Evolutionary conservation across 2,797 vertebrate genomes (phyloP).

Genomic region (Xenops minutus): DNA sequence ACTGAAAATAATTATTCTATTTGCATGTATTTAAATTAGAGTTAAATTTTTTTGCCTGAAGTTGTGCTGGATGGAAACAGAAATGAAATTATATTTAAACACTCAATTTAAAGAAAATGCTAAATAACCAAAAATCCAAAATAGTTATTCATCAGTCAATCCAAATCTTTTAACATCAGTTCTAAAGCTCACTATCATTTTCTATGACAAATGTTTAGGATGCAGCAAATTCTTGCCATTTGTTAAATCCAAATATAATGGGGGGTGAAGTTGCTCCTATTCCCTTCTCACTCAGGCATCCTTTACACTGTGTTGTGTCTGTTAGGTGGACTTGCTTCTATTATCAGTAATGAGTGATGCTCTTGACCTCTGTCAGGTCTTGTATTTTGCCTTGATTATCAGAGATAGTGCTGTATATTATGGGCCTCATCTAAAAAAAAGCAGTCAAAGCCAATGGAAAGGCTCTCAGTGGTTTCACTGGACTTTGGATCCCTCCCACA

Average conservation of each 20-base stretch:
- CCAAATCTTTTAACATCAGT: neutral
- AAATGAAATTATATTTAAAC: neutral
- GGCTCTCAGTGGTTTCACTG: neutral
- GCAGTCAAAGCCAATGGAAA: neutral
- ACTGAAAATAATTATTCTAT: neutral
- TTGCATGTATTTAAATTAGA: neutral
- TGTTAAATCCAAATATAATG: neutral
- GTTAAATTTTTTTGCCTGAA: neutral
- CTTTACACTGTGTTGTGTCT: accelerated
- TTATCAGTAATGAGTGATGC: neutral
- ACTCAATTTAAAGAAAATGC: neutral
- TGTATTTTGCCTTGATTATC: neutral
- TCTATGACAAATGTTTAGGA: neutral
- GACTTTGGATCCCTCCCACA: neutral
- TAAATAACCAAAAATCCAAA: neutral
- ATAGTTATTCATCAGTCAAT: neutral
- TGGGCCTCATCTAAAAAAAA: neutral
- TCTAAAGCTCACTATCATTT: neutral
- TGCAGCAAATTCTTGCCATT: neutral
- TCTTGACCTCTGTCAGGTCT: neutral
- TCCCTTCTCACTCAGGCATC: neutral
- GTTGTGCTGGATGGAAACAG: neutral
- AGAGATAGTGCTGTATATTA: neutral
- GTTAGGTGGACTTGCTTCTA: neutral
- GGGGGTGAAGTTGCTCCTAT: neutral